Base-by-base conservation (phyloP, 2,797 vertebrate genomes). In the Mormyrus hasselquistii region DNA sequence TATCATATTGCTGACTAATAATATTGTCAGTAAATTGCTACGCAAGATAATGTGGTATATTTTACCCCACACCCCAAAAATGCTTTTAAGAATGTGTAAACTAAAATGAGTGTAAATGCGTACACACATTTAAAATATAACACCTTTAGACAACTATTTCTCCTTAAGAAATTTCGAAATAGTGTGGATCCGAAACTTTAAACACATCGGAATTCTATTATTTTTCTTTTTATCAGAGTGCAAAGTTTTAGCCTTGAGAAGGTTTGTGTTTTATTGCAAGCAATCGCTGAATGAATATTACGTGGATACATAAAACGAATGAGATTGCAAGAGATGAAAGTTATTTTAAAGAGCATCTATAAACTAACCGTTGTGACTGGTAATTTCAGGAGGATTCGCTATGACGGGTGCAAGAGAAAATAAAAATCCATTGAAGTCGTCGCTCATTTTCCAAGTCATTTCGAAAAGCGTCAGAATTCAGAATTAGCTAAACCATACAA, bases 1-100 rank as follows among this genome's bases (percentile, higher is more conserved):
- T 22, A 44, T 19, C 34, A 79, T 79, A 79, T 79, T 41, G 5
- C 41, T 79, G 14, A 79, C 4, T 19, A 79, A 44, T 79, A 47
- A 82, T 82, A 10, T 82, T 82, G 76, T 82, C 76, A 47, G 76
- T 82, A 47, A 82, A 82, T 44, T 82, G 41, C 38, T 47, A 82
- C 76, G 22, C 19, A 82, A 82, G 14, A 82, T n/a, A 44, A 82
- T 82, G 76, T 47, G 76, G 16, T 82, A 47, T 47, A 82, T 82
- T 82, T n/a, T n/a, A 82, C n/a, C 41, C 41, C 41, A 82, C 4
- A 7, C 41, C 14, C 41, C 41, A 22, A 82, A 41, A 82, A 44
- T 44, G 7, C 41, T 47, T 47, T 82, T 82, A 82, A 47, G 3
- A 19, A 82, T 22, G 76, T 47, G 19, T 19, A 47, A 47, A 82